Conservation (phyloP, 1,140 invertebrate genomes). For the Holcopasites calliopsidis region DNA sequence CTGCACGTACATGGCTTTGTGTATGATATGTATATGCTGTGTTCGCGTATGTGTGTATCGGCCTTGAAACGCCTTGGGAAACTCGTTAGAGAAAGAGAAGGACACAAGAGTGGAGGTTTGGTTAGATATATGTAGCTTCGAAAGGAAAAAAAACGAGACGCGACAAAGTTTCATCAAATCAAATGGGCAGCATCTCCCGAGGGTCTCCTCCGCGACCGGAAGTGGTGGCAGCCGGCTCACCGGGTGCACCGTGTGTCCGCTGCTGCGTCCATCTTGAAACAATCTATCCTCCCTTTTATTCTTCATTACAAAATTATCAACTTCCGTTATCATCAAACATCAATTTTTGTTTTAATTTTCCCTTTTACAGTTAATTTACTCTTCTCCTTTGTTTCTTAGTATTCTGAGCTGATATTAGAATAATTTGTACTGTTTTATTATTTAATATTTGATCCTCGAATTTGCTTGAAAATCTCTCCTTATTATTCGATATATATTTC, state of each 20-base stretch:
- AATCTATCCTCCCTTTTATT: not conserved
- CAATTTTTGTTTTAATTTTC: no score
- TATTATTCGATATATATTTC: no score
- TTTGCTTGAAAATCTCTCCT: no score
- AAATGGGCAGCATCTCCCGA: conserved; percentile 76
- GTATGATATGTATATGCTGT: not conserved
- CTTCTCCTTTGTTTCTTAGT: no score
- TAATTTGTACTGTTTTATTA: no score
- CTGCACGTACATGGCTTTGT: no score
- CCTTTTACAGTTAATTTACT: no score
- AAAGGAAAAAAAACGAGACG: conserved; percentile 59
- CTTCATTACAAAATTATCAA: not conserved
- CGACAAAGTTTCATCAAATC: conserved; percentile 76
- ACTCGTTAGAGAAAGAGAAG: conserved; percentile 19
- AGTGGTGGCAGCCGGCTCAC: conserved; percentile 54
- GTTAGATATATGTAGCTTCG: conserved; percentile 43
- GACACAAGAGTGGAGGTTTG: not conserved
- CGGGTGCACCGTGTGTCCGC: conserved; percentile 43
- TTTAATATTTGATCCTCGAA: no score
- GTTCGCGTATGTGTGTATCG: not conserved
- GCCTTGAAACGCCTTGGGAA: conserved; percentile 41
- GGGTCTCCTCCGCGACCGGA: conserved; percentile 64
- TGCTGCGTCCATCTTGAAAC: conserved; percentile 30
- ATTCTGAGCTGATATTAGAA: no score
- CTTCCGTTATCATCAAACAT: not conserved